A percentile compares a stretch with the other conserved stretches of the same genome.
Conservation (phyloP, 1,140 invertebrate species). For the Cydia fagiglandana region DNA sequence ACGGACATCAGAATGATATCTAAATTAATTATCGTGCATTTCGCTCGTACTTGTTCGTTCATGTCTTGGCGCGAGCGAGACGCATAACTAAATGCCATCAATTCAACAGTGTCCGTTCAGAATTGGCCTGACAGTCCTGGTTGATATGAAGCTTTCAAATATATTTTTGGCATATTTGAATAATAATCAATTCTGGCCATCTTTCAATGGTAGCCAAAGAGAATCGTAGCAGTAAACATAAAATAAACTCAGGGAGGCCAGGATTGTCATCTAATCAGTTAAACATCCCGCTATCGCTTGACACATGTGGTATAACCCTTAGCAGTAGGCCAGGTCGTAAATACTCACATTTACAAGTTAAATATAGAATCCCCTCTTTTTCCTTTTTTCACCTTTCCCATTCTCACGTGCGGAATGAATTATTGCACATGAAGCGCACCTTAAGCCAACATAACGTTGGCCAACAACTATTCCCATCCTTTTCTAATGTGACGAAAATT, state of each 20-base stretch:
- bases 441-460: background rate
- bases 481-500: background rate
- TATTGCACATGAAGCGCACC: constrained; percentile 57
- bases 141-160: too few relatives aligned
- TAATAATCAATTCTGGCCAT: too few relatives aligned
- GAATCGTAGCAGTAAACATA: too few relatives aligned
- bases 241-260: background rate
- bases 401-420: constrained; percentile 55
- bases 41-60: too few relatives aligned
- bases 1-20: too few relatives aligned
- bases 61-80: too few relatives aligned
- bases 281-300: constrained; percentile 41
- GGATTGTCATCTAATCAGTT: background rate
- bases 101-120: too few relatives aligned
- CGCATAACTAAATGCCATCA: too few relatives aligned
- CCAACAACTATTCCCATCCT: background rate
- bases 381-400: constrained; percentile 49
- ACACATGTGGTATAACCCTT: constrained; percentile 32
- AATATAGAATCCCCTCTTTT: constrained; percentile 62
- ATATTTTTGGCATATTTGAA: too few relatives aligned
- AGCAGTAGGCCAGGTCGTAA: constrained; percentile 62
- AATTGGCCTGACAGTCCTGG: too few relatives aligned
- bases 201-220: too few relatives aligned
- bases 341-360: constrained; percentile 71
- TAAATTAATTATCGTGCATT: too few relatives aligned